A percentile compares a stretch with the other conserved stretches of the same genome.
Conservation (phyloP, 2,797 vertebrate species). For the Tamandua tetradactyla region DNA sequence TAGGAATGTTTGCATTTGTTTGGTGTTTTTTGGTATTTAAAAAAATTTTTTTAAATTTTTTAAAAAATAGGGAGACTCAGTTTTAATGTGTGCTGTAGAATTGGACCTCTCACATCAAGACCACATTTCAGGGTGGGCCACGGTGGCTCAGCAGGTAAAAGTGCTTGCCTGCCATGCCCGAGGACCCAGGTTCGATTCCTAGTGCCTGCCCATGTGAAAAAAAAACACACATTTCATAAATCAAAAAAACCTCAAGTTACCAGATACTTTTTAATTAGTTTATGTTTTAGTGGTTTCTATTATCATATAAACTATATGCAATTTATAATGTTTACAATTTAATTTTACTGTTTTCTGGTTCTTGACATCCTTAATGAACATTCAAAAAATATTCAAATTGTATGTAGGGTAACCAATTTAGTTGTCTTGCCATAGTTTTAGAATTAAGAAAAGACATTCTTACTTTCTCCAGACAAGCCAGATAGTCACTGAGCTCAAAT, state of each 20-base stretch:
- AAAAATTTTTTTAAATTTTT: too few relatives aligned
- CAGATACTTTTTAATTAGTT: slow-evolving; percentile 13
- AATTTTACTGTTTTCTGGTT: slow-evolving; percentile 30
- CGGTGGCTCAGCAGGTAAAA: too few relatives aligned
- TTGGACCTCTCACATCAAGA: not conserved
- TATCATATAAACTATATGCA: not conserved
- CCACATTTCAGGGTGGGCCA: not conserved
- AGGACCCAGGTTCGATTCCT: too few relatives aligned
- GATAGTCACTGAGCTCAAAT: not conserved
- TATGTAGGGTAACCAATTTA: not conserved
- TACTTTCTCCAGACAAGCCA: slow-evolving; percentile 12
- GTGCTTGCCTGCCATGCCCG: too few relatives aligned
- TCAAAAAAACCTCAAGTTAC: not conserved
- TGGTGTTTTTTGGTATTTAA: too few relatives aligned
- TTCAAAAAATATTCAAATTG: not conserved
- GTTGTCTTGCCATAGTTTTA: not conserved
- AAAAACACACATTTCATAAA: not conserved
- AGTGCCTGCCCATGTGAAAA: too few relatives aligned
- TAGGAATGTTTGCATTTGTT: too few relatives aligned
- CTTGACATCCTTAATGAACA: not conserved
- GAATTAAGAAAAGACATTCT: not conserved
- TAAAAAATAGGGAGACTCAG: not conserved
- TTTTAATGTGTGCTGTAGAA: not conserved
- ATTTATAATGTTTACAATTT: slow-evolving; percentile 27
- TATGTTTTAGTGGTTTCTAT: not conserved